These are phyloP conservation scores for Ommatoiulus sabulosus DNA, from an alignment of 2,888 invertebrate genomes.

Conservation along the genomic window DNA sequence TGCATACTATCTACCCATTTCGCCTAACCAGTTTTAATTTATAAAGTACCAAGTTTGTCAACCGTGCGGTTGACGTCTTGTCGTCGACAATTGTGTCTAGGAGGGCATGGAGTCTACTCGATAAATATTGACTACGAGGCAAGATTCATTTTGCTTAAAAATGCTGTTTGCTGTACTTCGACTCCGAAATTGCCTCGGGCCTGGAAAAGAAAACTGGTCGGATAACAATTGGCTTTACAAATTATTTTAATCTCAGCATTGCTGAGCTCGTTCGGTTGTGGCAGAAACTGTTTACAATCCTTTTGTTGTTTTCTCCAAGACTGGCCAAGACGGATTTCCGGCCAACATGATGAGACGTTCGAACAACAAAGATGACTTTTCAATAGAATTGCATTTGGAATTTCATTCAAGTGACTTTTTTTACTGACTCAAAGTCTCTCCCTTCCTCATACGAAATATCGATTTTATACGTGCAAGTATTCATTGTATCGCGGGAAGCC, in stretches of 20 bases:
- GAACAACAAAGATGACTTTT: conserved; percentile 34
- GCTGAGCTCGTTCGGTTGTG: neutral
- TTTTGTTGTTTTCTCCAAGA: neutral
- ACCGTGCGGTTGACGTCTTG: neutral
- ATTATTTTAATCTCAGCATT: neutral
- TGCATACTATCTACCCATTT: no score
- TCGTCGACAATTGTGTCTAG: neutral
- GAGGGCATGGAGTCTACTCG: neutral
- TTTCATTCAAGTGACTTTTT: neutral
- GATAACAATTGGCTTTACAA: conserved; percentile 28
- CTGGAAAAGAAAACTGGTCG: neutral
- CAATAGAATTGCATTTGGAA: conserved; percentile 22
- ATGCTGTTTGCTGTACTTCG: neutral
- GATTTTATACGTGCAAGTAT: conserved; percentile 35
- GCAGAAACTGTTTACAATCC: conserved; percentile 15
- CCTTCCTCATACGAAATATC: conserved; percentile 32
- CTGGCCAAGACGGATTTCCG: conserved; percentile 15
- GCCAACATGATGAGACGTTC: conserved; percentile 34
- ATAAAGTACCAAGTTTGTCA: neutral
- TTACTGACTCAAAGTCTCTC: neutral
- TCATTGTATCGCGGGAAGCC: neutral
- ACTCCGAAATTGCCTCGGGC: neutral
- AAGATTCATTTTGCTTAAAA: neutral
- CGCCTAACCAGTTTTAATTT: neutral
- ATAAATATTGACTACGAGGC: neutral